Evolutionary conservation across 2,113 vertebrate species (phyloP), one percentile per base, ranked within the genome.

Genomic region (Jacana jacana): DNA sequence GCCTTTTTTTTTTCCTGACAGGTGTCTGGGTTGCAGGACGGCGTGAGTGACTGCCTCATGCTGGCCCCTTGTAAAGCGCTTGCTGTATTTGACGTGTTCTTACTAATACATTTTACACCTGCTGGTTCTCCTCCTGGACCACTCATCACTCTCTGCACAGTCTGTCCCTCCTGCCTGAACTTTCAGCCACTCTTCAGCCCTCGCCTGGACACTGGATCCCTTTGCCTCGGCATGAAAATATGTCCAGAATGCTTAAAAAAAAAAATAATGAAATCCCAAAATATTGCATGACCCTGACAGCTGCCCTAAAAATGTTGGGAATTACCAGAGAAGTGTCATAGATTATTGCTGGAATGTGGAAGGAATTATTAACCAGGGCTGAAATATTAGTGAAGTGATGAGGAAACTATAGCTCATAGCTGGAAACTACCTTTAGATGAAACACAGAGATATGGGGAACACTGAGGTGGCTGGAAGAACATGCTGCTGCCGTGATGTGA

Each of bases 291-390:
- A 77, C 68, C 27, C 15, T 77, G 88, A 92, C 92, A 95, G 70
- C 69, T 89, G 81, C 37, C 25, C 52, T 44, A 52, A 91, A 86
- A 55, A 89, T 57, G 4, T 31, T 48, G 77, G 83, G 94, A 93
- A 87, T 95, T 91, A 89, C 93, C 86, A 71, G 83, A 46, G 91
- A 78, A 91, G 51, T 84, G 91, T 95, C 89, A 95, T 31, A 22
- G 39, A 44, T 68, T 39, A 23, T 54, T 46, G 54, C 17, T 57
- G 91, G 52, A 92, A 84, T 69, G 70, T 91, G 84, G 94, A 91
- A 85, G 81, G 52, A 57, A 72, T 94, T 95, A 81, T 84, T 77
- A 90, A 86, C 55, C 40, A 9, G 0, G 28, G 39, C 35, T 52
- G 17, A 87, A 84, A 68, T 61, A 81, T 35, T 63, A 81, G 31